Base-by-base conservation (phyloP, 2,113 vertebrate species). In the Lethenteron camtschaticum region DNA sequence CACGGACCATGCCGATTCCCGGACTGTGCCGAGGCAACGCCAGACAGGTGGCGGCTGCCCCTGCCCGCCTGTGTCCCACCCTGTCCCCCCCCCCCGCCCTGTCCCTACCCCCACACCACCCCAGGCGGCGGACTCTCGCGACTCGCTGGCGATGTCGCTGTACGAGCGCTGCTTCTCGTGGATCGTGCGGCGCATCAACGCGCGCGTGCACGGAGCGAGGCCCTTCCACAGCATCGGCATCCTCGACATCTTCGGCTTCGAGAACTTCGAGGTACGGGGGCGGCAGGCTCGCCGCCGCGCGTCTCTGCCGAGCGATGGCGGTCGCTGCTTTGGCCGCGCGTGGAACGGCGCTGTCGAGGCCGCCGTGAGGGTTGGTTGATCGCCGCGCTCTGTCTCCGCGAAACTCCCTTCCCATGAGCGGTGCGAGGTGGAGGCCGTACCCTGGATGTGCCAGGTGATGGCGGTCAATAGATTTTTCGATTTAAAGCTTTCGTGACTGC, bases 91-190 rank as follows among this genome's bases (percentile, higher is more conserved):
- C 24, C 24, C 24, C 24, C 24, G 5, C 24, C 24, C 24, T 41
- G 24, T 41, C 24, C 24, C 24, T 41, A 41, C 24, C 24, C 24
- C 24, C 24, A 41, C 24, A 41, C 24, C 24, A 41, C 24, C 4
- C 24, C 78, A 99, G 94, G 94, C 92, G 16, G 80, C 85, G 71
- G 94, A 96, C 73, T 96, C 90, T 75, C 80, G 94, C 68, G 94
- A 99, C 83, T 96, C 92, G 57, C 79, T 94, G 84, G 89, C 94
- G 72, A 99, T 96, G 94, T 90, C 94, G 73, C 88, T 99, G 79
- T 99, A 99, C 63, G 86, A 90, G 9, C 88, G 88, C 74, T 96
- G 90, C 78, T 99, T 99, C 74, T 83, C 87, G 73, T 96, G 94
- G 94, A 83, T 96, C 74, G 90, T 94, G 75, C 82, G 82, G 72